Percentiles rank a stretch among this genome's conserved stretches.
Evolutionary conservation across 2,797 vertebrate genomes (phyloP).

Genomic region (Chromis chromis): DNA sequence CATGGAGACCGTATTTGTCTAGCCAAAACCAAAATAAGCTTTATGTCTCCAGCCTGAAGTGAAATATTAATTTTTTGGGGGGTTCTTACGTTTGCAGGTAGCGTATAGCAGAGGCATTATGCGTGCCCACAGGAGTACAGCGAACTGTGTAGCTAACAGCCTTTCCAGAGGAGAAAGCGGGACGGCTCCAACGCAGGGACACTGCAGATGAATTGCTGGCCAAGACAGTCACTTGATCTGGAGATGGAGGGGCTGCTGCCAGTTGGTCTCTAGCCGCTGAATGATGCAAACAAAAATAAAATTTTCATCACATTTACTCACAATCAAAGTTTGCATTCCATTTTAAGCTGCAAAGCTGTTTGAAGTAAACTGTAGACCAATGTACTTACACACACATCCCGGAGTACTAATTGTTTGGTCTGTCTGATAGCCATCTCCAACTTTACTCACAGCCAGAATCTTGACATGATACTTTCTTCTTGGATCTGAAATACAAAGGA

Average conservation of each 20-base stretch:
- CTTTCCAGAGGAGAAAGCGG: constrained; percentile 90
- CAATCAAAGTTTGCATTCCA: background rate
- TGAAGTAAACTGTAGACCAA: background rate
- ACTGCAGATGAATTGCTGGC: constrained; percentile 90
- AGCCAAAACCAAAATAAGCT: background rate
- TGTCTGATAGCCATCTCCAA: constrained; percentile 96
- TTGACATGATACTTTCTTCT: constrained; percentile 96
- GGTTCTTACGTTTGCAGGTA: constrained; percentile 93
- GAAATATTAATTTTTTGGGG: background rate
- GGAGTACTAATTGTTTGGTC: constrained; percentile 95
- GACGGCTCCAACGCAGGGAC: constrained; percentile 91
- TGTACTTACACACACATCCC: constrained; percentile 94
- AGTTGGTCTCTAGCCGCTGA: constrained; percentile 92
- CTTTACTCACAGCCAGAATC: constrained; percentile 89
- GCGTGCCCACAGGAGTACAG: constrained; percentile 92
- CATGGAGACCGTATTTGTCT: background rate
- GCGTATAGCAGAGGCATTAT: constrained; percentile 91
- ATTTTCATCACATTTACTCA: background rate
- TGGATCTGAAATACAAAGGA: constrained; percentile 85
- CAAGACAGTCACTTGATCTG: constrained; percentile 90
- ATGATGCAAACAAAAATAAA: constrained; percentile 27
- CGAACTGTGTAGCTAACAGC: constrained; percentile 93
- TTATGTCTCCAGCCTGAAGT: background rate
- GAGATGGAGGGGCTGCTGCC: constrained; percentile 89
- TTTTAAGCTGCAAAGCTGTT: background rate